These are phyloP conservation scores for Rotaria macrura DNA, from an alignment of 2,888 invertebrate species.

Conservation along the genomic window DNA sequence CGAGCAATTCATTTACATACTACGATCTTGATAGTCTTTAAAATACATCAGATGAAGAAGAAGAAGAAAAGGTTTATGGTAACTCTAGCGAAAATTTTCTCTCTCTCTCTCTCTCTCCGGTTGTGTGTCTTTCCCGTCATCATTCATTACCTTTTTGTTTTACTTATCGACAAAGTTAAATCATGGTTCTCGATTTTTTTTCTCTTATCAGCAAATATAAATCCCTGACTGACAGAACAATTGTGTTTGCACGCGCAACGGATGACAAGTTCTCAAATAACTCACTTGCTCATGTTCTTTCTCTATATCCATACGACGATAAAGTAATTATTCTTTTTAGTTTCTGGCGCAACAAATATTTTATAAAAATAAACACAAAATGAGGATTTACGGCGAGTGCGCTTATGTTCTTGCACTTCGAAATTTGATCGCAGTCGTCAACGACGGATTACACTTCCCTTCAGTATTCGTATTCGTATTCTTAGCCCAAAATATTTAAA, in stretches of 20 bases:
- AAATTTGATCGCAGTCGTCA: slow-evolving; percentile 13
- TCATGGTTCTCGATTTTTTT: not conserved
- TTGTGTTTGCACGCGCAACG: slow-evolving; percentile 5
- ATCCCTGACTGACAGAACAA: not conserved
- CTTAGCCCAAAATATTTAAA: slow-evolving; percentile 19
- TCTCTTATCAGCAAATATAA: not conserved
- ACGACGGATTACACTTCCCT: not conserved
- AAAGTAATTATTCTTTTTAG: not conserved
- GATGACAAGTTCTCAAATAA: slow-evolving; percentile 24
- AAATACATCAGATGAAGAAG: not conserved
- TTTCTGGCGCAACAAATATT: slow-evolving; percentile 4
- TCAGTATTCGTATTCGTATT: not conserved
- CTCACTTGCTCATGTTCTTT: not conserved
- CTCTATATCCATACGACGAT: not conserved
- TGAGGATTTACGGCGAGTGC: not conserved
- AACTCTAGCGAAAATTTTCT: not conserved
- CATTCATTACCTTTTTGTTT: not conserved
- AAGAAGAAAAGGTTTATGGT: not conserved
- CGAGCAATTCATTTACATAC: not conserved
- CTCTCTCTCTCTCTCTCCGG: not conserved
- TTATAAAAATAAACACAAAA: not conserved
- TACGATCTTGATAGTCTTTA: not conserved
- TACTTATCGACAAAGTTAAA: not conserved
- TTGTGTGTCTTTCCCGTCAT: not conserved
- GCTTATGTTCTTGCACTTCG: not conserved